phyloP scores from a whole-genome alignment of 2,888 invertebrate species.

The Endotricha flammealis region DNA sequence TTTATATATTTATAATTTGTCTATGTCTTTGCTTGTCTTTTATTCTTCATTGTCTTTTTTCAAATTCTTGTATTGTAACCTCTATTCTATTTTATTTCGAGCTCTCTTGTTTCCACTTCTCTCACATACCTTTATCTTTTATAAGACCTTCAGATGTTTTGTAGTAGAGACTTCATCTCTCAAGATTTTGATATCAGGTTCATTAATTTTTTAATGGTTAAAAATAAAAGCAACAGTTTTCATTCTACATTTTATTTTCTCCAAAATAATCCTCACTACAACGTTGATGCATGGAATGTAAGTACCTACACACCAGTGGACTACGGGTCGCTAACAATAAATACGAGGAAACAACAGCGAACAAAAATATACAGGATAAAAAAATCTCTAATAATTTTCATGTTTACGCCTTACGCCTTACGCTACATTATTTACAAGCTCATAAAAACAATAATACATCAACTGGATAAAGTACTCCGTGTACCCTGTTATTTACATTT shows the following conservation, averaged over 20 bases:
- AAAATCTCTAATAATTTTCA: constrained; percentile 47
- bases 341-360: constrained; percentile 19
- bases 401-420: constrained; percentile 33
- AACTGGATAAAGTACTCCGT: constrained; percentile 29
- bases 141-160: no score
- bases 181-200: neutral
- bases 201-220: neutral
- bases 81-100: no score
- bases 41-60: no score
- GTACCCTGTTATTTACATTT: constrained; percentile 30
- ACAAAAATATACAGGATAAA: constrained; percentile 18
- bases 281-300: constrained; percentile 52
- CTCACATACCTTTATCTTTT: no score
- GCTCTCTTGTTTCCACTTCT: no score
- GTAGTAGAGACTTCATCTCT: no score
- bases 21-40: no score
- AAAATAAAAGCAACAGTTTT: constrained; percentile 10
- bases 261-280: constrained; percentile 45
- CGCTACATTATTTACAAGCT: constrained; percentile 60
- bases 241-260: constrained; percentile 36
- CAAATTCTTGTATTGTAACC: no score
- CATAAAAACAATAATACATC: constrained; percentile 48
- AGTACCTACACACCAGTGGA: constrained; percentile 38
- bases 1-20: no score
- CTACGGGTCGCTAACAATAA: constrained; percentile 23